phyloP scores from a whole-genome alignment of 2,113 vertebrate species.

The Ciconia maguari region DNA sequence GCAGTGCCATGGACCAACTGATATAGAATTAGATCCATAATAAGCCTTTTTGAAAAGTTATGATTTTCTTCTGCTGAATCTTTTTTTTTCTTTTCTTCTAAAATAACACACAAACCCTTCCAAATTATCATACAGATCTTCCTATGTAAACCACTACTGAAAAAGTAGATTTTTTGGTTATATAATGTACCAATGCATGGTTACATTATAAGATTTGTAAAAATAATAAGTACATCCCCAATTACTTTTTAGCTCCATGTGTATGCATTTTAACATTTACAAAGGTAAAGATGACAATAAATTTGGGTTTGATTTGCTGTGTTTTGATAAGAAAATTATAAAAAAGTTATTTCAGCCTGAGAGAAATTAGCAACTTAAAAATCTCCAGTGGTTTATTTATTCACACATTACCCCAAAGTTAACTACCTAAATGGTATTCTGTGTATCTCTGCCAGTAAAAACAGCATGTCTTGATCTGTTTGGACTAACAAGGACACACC shows the following conservation, averaged over 20 bases:
- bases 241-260: neutral
- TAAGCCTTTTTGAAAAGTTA: neutral
- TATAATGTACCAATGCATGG: neutral
- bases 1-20: neutral
- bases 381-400: neutral
- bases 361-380: neutral
- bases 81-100: neutral
- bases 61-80: neutral
- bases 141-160: neutral
- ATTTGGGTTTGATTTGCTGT: neutral
- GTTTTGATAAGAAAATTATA: neutral
- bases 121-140: neutral
- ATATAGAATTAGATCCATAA: neutral
- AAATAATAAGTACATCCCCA: neutral
- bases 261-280: neutral
- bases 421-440: neutral
- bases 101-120: neutral
- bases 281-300: neutral
- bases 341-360: neutral
- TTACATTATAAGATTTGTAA: neutral
- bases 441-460: neutral
- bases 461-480: neutral
- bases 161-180: neutral
- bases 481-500: neutral
- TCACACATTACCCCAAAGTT: neutral